These are phyloP conservation scores for Austrofundulus limnaeus DNA, from an alignment of 2,113 vertebrate genomes.

Conservation along the genomic window DNA sequence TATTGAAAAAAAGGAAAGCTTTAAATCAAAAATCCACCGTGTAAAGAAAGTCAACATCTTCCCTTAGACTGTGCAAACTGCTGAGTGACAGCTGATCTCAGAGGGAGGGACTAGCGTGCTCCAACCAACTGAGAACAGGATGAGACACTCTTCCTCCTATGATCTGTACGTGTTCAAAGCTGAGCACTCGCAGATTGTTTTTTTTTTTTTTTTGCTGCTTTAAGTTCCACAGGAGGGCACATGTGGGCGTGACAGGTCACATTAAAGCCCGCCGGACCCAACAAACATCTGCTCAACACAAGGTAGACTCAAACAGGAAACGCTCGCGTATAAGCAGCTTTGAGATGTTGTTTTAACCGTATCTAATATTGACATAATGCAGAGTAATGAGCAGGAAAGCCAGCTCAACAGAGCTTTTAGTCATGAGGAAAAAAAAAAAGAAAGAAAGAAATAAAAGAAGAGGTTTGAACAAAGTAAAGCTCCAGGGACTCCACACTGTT, in stretches of 20 bases:
- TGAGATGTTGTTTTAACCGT: conserved; percentile 1
- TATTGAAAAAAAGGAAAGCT: too few species aligned
- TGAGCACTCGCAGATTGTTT: too few species aligned
- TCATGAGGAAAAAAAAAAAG: conserved; percentile 37
- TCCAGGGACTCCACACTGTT: conserved; percentile 20
- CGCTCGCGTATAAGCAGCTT: neutral
- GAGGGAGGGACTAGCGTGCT: conserved; percentile 32
- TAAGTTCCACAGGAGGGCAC: conserved; percentile 7
- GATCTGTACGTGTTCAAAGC: conserved; percentile 22
- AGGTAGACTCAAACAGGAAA: conserved; percentile 18
- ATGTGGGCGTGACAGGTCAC: conserved; percentile 21
- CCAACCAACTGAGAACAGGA: conserved; percentile 43
- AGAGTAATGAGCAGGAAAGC: conserved; percentile 31
- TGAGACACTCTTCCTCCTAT: conserved; percentile 26
- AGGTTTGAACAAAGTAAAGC: conserved; percentile 33
- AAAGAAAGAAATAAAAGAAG: too few species aligned
- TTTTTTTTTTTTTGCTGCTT: neutral
- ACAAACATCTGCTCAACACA: conserved; percentile 27
- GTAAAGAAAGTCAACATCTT: conserved; percentile 23
- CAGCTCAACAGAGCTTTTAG: conserved; percentile 14
- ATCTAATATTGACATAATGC: neutral
- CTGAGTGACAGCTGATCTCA: conserved; percentile 27
- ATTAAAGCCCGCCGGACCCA: conserved; percentile 15
- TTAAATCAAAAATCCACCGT: conserved; percentile 24
- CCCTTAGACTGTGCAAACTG: conserved; percentile 24